Evolutionary conservation across 1,140 invertebrate species (phyloP).

Genomic region (Nautilus pompilius): DNA sequence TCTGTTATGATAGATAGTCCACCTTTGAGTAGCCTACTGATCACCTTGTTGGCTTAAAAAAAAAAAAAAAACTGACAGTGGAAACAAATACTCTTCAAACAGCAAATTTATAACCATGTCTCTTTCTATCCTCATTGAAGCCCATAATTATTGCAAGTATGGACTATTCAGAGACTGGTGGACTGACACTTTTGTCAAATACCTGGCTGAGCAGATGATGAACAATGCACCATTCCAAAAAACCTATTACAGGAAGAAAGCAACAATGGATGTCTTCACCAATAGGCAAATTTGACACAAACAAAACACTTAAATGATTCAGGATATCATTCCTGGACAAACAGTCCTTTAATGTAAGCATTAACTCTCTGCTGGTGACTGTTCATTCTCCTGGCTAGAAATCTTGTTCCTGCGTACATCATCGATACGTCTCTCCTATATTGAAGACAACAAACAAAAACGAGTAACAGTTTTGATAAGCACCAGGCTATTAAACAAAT

Average conservation of each 20-base stretch:
- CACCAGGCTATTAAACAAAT: not conserved
- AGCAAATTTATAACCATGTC: too few species aligned
- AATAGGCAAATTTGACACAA: constrained; percentile 3
- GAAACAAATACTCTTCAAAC: too few species aligned
- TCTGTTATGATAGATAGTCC: too few species aligned
- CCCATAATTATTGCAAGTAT: too few species aligned
- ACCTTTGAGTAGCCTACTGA: too few species aligned
- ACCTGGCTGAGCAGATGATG: not conserved
- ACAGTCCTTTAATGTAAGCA: not conserved
- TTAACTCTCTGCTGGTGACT: not conserved
- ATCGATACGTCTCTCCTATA: constrained; percentile 79
- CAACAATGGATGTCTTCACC: constrained; percentile 6
- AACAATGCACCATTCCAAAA: not conserved
- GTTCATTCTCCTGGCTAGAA: constrained; percentile 9
- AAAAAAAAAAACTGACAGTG: too few species aligned
- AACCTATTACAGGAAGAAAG: constrained; percentile 6
- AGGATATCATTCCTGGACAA: not conserved
- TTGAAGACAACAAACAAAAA: constrained; percentile 32
- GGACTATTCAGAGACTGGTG: too few species aligned
- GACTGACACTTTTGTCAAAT: not conserved
- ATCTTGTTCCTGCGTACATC: constrained; percentile 73
- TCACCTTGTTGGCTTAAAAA: too few species aligned
- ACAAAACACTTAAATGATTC: constrained; percentile 4
- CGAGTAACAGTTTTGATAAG: constrained; percentile 5
- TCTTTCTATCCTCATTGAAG: too few species aligned